Base-by-base conservation (phyloP, 1,140 invertebrate species). In the Akabosia matsudoensis region DNA sequence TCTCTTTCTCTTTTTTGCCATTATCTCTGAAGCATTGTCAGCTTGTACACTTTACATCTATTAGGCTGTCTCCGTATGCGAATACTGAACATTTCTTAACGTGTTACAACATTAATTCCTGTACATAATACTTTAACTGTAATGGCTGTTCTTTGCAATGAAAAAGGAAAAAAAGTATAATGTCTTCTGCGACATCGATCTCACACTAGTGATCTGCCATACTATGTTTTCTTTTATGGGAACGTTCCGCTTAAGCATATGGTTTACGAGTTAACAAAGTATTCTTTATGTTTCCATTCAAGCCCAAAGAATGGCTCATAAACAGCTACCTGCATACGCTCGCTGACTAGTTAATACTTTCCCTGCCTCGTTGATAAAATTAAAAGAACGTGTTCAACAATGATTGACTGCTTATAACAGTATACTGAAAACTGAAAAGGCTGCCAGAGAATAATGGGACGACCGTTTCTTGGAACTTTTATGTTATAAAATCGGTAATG, bases 281-380 rank as follows among this genome's bases (percentile, higher is more conserved):
- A 10, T 31, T n/a, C 61, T 30, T 31, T 67, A 10, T 67, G 61
- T 10, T 30, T 67, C 31, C 61, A 67, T 67, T 67, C 22, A 28
- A 22, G 26, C 31, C 30, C 61, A 67, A 67, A 30, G 61, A 67
- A 67, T 67, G 61, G 61, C 61, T 67, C 61, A 67, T 67, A 67
- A 67, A 67, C 61, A 67, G 61, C 31, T 67, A 67, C 61, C 61
- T 67, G 61, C 24, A 67, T 2, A 31, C 22, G 13, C 26, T 67
- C 24, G 31, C 54, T 56, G 4, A 10, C 24, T 56, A n/a, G n/a
- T 30, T 67, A 31, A 28, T 30, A 30, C 28, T 2, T 31, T 30
- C 10, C 31, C 24, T 67, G 24, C 61, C 22, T 31, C 61, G 30
- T 31, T 30, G 28, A 67, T 67, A 67, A 67, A 67, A 67, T 67